A percentile compares a stretch with the other conserved stretches of the same genome.
Evolutionary conservation across 2,888 invertebrate genomes (phyloP).

Genomic region (Altica lythri): DNA sequence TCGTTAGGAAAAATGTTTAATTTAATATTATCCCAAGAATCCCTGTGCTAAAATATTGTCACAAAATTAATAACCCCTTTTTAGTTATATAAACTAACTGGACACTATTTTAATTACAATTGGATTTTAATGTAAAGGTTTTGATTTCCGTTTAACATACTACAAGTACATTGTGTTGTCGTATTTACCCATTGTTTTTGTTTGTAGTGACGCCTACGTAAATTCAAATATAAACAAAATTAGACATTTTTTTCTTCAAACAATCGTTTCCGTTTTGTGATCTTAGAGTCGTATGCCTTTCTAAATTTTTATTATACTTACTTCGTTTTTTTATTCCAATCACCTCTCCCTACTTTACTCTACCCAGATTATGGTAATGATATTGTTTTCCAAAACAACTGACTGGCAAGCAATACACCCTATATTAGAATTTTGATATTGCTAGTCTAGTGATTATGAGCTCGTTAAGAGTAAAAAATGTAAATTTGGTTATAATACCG

Average conservation of each 20-base stretch:
- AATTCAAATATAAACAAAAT: neutral
- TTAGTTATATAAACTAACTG: no score
- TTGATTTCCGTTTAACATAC: no score
- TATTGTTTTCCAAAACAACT: conserved; percentile 34
- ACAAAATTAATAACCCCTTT: no score
- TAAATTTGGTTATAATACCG: neutral
- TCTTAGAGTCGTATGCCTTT: neutral
- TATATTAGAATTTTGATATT: conserved; percentile 3
- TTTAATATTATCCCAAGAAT: no score
- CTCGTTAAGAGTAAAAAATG: conserved; percentile 4
- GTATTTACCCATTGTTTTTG: no score
- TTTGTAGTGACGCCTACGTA: no score
- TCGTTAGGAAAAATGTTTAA: no score
- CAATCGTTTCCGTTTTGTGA: conserved; percentile 5
- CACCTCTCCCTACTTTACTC: neutral
- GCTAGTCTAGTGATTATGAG: neutral
- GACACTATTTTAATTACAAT: no score
- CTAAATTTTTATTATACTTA: conserved; percentile 6
- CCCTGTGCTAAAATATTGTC: no score
- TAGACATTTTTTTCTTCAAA: conserved; percentile 1
- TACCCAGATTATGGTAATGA: conserved; percentile 30
- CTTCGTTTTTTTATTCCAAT: neutral
- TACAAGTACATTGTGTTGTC: no score
- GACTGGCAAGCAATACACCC: conserved; percentile 27
- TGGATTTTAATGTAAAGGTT: no score